These are phyloP conservation scores for Mustelus asterias DNA, from an alignment of 2,113 vertebrate species.

Conservation along the genomic window DNA sequence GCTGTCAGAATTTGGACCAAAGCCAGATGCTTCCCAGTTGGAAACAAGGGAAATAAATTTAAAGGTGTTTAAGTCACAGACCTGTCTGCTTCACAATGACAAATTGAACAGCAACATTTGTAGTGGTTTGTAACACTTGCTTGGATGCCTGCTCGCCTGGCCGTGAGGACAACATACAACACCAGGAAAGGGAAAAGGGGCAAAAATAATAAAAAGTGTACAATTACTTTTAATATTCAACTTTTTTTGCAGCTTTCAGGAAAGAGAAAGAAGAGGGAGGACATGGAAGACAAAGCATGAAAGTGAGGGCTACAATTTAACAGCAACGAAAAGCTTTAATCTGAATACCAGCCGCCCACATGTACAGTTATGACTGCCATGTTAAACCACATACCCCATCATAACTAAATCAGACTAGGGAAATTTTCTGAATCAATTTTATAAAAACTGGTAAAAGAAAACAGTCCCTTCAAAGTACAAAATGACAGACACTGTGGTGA, in stretches of 20 bases:
- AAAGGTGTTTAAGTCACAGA: not conserved
- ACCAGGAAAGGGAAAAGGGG: not conserved
- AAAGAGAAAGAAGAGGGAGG: not conserved
- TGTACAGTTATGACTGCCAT: constrained; percentile 18
- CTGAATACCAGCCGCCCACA: not conserved
- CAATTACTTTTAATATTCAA: not conserved
- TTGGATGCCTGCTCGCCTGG: not conserved
- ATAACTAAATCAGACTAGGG: constrained; percentile 21
- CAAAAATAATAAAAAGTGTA: not conserved
- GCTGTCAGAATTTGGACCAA: not conserved
- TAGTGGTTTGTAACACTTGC: not conserved
- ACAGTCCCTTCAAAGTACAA: constrained; percentile 11
- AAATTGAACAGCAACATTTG: not conserved
- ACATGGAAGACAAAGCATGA: not conserved
- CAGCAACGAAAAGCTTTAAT: not conserved
- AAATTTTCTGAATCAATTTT: constrained; percentile 22
- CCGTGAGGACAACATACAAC: not conserved
- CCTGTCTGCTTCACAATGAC: not conserved
- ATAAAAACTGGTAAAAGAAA: constrained; percentile 15
- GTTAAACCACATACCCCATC: not conserved
- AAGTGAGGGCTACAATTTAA: not conserved
- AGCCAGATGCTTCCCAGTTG: not conserved
- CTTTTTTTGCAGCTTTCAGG: not conserved
- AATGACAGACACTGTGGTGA: not conserved
- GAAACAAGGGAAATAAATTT: not conserved